Conservation (phyloP, 2,113 vertebrate genomes). For the Jacana jacana region DNA sequence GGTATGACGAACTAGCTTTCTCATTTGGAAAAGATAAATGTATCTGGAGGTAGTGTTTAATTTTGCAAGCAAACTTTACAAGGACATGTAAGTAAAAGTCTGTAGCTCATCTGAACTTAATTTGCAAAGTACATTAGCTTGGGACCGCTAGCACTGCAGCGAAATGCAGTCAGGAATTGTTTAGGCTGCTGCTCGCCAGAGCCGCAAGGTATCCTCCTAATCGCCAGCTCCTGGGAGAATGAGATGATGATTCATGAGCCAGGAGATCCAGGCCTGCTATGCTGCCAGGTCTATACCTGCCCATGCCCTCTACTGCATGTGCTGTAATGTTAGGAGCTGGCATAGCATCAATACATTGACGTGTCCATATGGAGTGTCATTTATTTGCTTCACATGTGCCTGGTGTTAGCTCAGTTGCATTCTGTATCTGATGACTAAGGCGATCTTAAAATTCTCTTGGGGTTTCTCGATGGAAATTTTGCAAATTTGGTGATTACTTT, state of each 20-base stretch:
- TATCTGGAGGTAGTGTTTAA: background rate
- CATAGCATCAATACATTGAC: accelerated
- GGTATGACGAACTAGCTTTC: background rate
- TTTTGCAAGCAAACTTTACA: background rate
- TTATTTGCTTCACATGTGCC: background rate
- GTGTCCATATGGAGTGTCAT: background rate
- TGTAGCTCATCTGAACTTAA: background rate
- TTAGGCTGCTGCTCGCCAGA: background rate
- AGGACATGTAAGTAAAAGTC: background rate
- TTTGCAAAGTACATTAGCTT: background rate
- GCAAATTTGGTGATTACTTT: background rate
- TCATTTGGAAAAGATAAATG: background rate
- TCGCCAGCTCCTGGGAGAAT: background rate
- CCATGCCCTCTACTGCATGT: background rate
- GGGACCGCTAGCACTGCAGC: background rate
- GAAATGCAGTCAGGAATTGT: background rate
- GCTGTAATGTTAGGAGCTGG: background rate
- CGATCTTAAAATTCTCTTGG: background rate
- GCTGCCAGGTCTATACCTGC: background rate
- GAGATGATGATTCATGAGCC: background rate
- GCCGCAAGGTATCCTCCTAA: background rate
- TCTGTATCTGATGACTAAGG: background rate
- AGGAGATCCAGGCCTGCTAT: background rate
- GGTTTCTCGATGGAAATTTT: background rate
- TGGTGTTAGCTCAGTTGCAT: background rate